These are phyloP conservation scores for Microcebus jonahi DNA, from an alignment of 2,113 vertebrate species.

Conservation along the genomic window DNA sequence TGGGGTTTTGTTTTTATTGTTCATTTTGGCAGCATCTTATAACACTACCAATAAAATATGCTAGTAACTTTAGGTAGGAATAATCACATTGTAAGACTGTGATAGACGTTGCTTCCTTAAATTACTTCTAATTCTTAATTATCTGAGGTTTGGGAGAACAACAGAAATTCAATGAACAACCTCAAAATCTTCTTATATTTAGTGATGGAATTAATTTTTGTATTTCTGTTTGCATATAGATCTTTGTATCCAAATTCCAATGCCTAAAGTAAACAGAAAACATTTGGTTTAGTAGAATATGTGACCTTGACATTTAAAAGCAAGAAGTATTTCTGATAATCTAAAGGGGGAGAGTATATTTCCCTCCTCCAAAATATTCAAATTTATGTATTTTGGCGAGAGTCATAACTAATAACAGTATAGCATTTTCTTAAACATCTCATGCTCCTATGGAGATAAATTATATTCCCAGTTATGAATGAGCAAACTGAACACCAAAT, in stretches of 20 bases:
- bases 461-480: background rate
- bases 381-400: background rate
- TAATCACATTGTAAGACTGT: background rate
- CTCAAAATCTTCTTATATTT: constrained; percentile 32
- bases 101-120: constrained; percentile 36
- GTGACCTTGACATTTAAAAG: constrained; percentile 47
- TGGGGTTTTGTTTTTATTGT: background rate
- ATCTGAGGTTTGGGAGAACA: background rate
- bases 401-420: background rate
- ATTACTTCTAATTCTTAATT: constrained; percentile 50
- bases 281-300: constrained; percentile 30
- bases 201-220: background rate
- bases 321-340: constrained; percentile 12
- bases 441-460: background rate
- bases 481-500: background rate
- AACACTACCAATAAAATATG: background rate
- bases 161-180: background rate
- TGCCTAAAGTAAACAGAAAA: constrained; percentile 37
- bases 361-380: background rate
- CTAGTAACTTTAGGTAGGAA: constrained; percentile 2
- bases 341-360: background rate
- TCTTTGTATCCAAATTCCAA: background rate
- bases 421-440: constrained; percentile 51
- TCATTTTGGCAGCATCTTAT: background rate
- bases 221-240: background rate